Evolutionary conservation across 2,797 vertebrate species (phyloP).

Genomic region (Gallinago stenura): DNA sequence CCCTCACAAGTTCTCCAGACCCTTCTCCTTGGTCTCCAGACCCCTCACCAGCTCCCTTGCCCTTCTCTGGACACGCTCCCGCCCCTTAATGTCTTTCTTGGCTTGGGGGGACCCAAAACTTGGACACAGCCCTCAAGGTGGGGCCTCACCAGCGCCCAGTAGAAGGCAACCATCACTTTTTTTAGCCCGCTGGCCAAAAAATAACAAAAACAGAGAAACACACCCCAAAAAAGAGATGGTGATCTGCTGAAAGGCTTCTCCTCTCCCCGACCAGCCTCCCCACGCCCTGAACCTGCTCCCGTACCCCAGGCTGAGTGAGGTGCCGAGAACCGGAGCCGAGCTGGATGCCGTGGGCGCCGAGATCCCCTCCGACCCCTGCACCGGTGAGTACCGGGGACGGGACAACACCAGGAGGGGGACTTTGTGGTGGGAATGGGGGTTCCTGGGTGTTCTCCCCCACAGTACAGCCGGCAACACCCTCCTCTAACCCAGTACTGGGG

Average conservation of each 20-base stretch:
- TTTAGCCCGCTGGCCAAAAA: not conserved
- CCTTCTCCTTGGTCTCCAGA: not conserved
- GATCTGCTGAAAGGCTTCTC: not conserved
- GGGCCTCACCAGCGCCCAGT: not conserved
- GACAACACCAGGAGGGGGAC: not conserved
- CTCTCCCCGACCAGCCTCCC: not conserved
- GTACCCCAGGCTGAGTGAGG: constrained; percentile 2
- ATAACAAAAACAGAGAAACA: not conserved
- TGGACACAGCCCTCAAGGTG: not conserved
- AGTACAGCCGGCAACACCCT: not conserved
- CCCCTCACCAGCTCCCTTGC: too few relatives aligned
- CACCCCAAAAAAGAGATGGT: fast-evolving
- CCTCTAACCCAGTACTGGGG: too few relatives aligned
- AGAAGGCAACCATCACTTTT: too few relatives aligned
- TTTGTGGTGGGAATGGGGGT: too few relatives aligned
- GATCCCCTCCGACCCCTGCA: constrained; percentile 42
- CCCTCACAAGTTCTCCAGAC: not conserved
- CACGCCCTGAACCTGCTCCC: constrained; percentile 43
- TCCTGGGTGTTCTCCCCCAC: too few relatives aligned
- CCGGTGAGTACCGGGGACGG: not conserved
- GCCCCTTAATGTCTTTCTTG: too few relatives aligned
- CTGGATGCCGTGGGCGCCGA: not conserved
- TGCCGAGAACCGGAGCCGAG: not conserved
- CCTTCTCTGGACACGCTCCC: not conserved
- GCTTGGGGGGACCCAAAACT: not conserved